Percentiles rank a stretch among this genome's conserved stretches.
phyloP scores from a whole-genome alignment of 1,140 invertebrate genomes.

The Drosophila pandora region DNA sequence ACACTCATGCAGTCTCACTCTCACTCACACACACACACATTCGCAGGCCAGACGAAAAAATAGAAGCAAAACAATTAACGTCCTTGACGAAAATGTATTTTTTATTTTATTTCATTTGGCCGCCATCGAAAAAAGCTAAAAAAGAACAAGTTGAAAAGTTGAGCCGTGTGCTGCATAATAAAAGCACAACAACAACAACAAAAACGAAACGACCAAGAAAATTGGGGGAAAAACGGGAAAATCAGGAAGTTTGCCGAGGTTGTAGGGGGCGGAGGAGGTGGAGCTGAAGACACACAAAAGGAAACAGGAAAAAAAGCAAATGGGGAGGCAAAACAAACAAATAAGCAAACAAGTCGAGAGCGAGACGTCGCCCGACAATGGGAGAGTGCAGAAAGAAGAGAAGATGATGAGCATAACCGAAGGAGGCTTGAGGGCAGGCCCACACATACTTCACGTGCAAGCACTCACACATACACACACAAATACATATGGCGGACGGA shows the following conservation, averaged over 20 bases:
- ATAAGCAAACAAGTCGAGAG: constrained; percentile 65
- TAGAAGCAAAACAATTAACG: constrained; percentile 83
- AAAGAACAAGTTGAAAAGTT: constrained; percentile 69
- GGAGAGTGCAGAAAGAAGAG: constrained; percentile 65
- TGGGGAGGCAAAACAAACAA: constrained; percentile 67
- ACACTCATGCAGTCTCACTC: constrained; percentile 4
- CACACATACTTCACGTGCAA: constrained; percentile 5
- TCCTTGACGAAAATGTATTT: constrained; percentile 79
- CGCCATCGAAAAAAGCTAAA: constrained; percentile 65
- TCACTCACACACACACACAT: constrained; percentile 24
- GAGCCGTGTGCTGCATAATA: constrained; percentile 65
- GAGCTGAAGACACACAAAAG: constrained; percentile 41
- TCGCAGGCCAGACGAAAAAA: constrained; percentile 60
- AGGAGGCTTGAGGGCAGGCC: constrained; percentile 13
- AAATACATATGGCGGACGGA: constrained; percentile 32
- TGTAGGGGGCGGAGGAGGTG: not conserved
- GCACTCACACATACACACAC: constrained; percentile 40
- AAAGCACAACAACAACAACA: constrained; percentile 38
- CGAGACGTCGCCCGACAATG: constrained; percentile 37
- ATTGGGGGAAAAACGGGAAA: constrained; percentile 26
- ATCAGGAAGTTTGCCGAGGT: not conserved
- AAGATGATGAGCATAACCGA: constrained; percentile 59
- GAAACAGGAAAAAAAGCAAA: constrained; percentile 43
- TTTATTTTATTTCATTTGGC: constrained; percentile 62
- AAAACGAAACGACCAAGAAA: constrained; percentile 52